phyloP scores from a whole-genome alignment of 2,888 invertebrate species.

The Harpagoxenus sublaevis region DNA sequence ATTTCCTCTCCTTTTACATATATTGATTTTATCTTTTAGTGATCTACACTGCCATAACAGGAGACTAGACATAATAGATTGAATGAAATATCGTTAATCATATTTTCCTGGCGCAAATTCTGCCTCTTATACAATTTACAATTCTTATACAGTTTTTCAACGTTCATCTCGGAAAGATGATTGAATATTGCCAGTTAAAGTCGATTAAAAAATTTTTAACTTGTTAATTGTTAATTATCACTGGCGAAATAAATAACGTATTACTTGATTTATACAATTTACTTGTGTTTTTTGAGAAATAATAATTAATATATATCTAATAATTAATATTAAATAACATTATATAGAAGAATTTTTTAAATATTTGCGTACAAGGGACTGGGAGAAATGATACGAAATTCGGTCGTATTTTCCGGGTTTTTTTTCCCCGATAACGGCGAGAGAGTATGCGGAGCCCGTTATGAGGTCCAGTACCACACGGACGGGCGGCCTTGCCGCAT shows the following conservation, averaged over 20 bases:
- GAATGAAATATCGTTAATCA: background rate
- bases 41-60: background rate
- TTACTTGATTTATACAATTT: background rate
- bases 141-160: too few relatives aligned
- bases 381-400: background rate
- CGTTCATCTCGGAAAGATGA: too few relatives aligned
- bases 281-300: background rate
- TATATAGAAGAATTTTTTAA: background rate
- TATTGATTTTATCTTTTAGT: background rate
- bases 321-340: background rate
- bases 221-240: too few relatives aligned
- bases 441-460: constrained; percentile 71
- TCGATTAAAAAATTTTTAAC: too few relatives aligned
- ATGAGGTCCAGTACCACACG: constrained; percentile 75
- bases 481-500: constrained; percentile 81
- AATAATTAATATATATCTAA: background rate
- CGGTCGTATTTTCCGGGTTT: constrained; percentile 30
- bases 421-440: constrained; percentile 27
- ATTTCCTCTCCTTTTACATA: background rate
- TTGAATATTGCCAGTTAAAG: too few relatives aligned
- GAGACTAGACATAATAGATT: background rate
- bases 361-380: background rate
- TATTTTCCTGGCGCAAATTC: background rate
- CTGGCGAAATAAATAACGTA: too few relatives aligned
- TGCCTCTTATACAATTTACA: too few relatives aligned